phyloP scores from a whole-genome alignment of 2,113 vertebrate genomes.

The Dromas ardeola region DNA sequence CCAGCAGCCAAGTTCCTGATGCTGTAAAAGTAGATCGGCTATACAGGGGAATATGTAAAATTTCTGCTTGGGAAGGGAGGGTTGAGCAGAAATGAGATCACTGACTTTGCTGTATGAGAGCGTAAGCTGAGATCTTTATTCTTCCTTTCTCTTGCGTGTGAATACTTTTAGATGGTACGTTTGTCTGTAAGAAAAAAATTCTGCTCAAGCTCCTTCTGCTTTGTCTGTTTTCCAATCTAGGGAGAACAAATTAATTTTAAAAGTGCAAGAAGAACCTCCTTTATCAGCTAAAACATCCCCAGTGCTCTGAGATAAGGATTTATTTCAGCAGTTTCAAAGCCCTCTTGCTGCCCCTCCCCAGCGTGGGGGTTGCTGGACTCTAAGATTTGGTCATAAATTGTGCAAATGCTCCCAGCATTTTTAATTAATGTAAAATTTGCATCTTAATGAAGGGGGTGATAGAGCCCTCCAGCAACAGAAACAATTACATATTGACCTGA shows the following conservation, averaged over 20 bases:
- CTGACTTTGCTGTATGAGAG: neutral
- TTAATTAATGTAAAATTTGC: constrained; percentile 58
- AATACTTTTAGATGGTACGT: neutral
- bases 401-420: constrained; percentile 40
- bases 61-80: neutral
- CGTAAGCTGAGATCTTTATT: neutral
- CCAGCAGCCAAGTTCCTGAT: neutral
- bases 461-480: constrained; percentile 42
- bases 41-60: neutral
- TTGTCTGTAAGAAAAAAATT: neutral
- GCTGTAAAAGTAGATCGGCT: neutral
- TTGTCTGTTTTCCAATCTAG: neutral
- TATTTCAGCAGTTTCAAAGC: constrained; percentile 34
- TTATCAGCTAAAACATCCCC: constrained; percentile 15
- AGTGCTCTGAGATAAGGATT: constrained; percentile 43
- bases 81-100: neutral
- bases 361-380: neutral
- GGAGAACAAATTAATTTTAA: constrained; percentile 25
- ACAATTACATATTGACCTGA: constrained; percentile 17
- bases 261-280: neutral
- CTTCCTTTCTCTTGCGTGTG: neutral
- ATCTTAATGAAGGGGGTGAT: constrained; percentile 51
- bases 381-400: constrained; percentile 42
- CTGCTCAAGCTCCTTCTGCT: neutral
- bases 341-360: neutral